These are phyloP conservation scores for Crotalus viridis DNA, from an alignment of 2,113 vertebrate genomes.

Conservation along the genomic window DNA sequence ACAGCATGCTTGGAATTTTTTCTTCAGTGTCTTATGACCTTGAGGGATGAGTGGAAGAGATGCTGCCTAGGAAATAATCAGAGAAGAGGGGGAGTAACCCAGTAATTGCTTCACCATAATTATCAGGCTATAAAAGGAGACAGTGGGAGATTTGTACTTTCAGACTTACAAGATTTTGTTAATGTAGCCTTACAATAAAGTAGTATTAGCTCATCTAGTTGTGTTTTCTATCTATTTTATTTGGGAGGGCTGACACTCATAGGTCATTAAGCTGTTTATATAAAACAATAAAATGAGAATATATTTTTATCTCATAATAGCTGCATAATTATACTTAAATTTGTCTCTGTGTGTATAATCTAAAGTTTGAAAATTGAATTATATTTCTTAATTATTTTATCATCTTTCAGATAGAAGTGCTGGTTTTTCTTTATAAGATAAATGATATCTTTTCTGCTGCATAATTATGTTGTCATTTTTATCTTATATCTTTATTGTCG, in stretches of 20 bases:
- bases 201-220: not conserved
- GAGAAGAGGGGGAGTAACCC: not conserved
- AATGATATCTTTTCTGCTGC: not conserved
- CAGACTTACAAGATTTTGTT: not conserved
- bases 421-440: not conserved
- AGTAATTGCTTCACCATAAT: not conserved
- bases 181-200: not conserved
- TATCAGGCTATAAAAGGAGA: not conserved
- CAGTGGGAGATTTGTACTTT: not conserved
- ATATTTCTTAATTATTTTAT: not conserved
- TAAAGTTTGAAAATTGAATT: constrained; percentile 15
- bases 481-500: constrained; percentile 21
- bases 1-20: not conserved
- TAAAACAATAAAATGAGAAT: not conserved
- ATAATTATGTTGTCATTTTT: not conserved
- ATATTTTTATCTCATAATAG: not conserved
- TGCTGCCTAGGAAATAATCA: no score
- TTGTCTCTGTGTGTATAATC: not conserved
- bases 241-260: not conserved
- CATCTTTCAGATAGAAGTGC: not conserved
- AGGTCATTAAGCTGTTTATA: not conserved
- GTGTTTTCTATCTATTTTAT: not conserved
- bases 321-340: not conserved
- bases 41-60: no score
- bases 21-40: not conserved